phyloP scores from a whole-genome alignment of 2,888 invertebrate species.

The Agriopis marginaria region DNA sequence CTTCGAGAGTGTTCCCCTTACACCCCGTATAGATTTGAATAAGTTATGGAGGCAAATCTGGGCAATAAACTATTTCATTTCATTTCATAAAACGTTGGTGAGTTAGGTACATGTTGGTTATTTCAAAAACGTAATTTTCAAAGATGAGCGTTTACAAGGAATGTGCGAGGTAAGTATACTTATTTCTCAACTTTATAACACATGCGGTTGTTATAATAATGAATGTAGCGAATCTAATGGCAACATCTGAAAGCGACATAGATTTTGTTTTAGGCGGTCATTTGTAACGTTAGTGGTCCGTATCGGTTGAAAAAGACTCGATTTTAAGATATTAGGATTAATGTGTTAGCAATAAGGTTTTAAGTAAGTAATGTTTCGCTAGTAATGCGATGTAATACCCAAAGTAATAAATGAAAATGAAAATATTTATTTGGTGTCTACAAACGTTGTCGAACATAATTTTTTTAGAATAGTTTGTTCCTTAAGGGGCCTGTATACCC shows the following conservation, averaged over 20 bases:
- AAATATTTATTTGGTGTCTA: too few species aligned
- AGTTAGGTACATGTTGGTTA: too few species aligned
- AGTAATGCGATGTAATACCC: background rate
- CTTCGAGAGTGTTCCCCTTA: too few species aligned
- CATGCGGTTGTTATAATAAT: background rate
- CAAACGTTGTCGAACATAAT: too few species aligned
- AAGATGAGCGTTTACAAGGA: background rate
- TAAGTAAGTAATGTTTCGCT: background rate
- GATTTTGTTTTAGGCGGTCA: conserved; percentile 18
- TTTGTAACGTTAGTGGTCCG: conserved; percentile 7
- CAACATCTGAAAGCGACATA: conserved; percentile 1
- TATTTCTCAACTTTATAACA: background rate
- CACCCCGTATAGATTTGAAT: too few species aligned
- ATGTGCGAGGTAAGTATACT: background rate
- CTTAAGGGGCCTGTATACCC: too few species aligned
- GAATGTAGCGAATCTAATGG: conserved; percentile 9
- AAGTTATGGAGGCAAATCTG: too few species aligned
- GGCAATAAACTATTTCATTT: too few species aligned
- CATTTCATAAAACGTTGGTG: too few species aligned
- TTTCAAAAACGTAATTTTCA: too few species aligned
- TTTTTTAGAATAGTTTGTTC: too few species aligned
- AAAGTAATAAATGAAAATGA: too few species aligned
- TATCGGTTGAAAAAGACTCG: background rate
- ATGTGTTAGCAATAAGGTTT: background rate
- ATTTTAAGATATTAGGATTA: conserved; percentile 9